Evolutionary conservation across 2,797 vertebrate species (phyloP).

Genomic region (Knipowitschia caucasica): DNA sequence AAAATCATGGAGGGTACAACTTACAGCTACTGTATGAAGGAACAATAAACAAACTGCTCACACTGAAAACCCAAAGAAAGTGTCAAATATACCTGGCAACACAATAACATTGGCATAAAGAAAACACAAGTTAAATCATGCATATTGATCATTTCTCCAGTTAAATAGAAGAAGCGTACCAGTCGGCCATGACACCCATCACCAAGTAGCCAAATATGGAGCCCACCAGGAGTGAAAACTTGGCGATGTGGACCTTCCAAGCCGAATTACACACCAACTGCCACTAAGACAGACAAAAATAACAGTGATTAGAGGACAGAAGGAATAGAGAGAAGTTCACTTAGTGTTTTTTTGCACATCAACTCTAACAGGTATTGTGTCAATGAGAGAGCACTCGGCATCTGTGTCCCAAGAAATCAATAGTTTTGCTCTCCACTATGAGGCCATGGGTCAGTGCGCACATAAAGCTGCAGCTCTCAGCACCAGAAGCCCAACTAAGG

Average conservation of each 20-base stretch:
- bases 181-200: conserved; percentile 97
- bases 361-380: no score
- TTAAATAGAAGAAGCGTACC: conserved; percentile 80
- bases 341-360: neutral
- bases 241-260: conserved; percentile 97
- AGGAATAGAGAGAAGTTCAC: conserved; percentile 10
- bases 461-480: conserved; percentile 35
- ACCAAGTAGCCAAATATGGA: conserved; percentile 96
- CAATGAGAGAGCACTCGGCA: neutral
- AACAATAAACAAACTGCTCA: no score
- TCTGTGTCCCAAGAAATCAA: conserved; percentile 41
- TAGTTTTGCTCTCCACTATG: conserved; percentile 34
- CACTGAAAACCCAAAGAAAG: no score
- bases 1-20: no score
- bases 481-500: conserved; percentile 35
- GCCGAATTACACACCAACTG: conserved; percentile 93
- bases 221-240: conserved; percentile 94
- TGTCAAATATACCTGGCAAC: no score
- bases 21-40: no score
- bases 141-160: no score
- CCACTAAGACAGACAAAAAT: conserved; percentile 78
- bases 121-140: no score
- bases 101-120: no score
- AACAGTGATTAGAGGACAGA: conserved; percentile 9
- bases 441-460: conserved; percentile 45